These are phyloP conservation scores for Brotula barbata DNA, from an alignment of 2,797 vertebrate species.

Conservation along the genomic window DNA sequence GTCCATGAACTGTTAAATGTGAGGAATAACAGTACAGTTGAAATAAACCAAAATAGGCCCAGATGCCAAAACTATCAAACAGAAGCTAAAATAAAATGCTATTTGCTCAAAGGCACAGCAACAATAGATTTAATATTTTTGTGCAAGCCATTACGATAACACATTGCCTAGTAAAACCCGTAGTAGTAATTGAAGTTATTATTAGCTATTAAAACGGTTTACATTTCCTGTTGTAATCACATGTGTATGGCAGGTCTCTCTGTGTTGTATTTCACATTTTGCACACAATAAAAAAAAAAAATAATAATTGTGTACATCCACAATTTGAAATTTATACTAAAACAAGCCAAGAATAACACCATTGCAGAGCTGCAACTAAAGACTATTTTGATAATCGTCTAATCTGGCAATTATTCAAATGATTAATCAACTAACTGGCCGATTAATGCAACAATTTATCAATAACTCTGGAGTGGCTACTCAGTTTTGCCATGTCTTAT, in stretches of 20 bases:
- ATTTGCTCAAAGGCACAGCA: constrained; percentile 31
- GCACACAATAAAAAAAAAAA: too few relatives aligned
- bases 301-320: too few relatives aligned
- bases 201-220: background rate
- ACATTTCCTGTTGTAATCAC: background rate
- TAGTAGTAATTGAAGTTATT: background rate
- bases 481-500: too few relatives aligned
- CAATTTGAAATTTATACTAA: too few relatives aligned
- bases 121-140: constrained; percentile 32
- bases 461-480: too few relatives aligned
- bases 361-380: too few relatives aligned
- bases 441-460: too few relatives aligned
- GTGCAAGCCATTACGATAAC: constrained; percentile 13
- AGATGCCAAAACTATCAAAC: constrained; percentile 50
- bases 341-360: too few relatives aligned
- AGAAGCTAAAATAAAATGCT: constrained; percentile 52
- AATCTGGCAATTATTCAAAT: too few relatives aligned
- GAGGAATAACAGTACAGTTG: constrained; percentile 42
- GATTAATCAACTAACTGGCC: too few relatives aligned
- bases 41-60: constrained; percentile 50
- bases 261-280: constrained; percentile 15
- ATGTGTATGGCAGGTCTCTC: constrained; percentile 5
- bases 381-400: too few relatives aligned
- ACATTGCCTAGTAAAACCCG: background rate
- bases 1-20: constrained; percentile 53